These are phyloP conservation scores for Cavia aperea DNA, from an alignment of 2,113 vertebrate genomes.

Conservation along the genomic window DNA sequence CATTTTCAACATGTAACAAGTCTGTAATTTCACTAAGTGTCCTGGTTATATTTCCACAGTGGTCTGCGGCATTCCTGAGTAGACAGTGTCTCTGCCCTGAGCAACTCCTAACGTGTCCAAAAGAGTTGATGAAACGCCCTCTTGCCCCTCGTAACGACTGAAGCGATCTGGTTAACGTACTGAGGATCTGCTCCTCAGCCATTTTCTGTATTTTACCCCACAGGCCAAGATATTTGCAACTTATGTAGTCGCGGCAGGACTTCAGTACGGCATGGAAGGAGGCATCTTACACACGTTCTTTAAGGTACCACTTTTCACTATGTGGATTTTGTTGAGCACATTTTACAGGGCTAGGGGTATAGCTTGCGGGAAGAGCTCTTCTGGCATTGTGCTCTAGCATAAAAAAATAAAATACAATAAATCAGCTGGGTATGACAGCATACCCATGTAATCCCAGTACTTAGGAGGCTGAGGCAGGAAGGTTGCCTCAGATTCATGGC, in stretches of 20 bases:
- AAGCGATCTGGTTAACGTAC: not conserved
- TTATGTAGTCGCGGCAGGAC: slow-evolving; percentile 87
- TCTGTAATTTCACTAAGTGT: not conserved
- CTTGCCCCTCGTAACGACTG: not conserved
- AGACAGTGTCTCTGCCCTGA: not conserved
- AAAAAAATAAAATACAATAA: not conserved
- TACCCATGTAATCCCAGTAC: not conserved
- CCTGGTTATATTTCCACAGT: not conserved
- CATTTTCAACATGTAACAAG: not conserved
- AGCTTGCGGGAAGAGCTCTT: not conserved
- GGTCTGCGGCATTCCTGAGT: not conserved
- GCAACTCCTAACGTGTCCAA: not conserved
- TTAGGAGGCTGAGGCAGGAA: not conserved
- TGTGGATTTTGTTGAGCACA: not conserved
- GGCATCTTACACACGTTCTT: slow-evolving; percentile 89
- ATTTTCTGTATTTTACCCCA: slow-evolving; percentile 47
- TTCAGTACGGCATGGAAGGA: slow-evolving; percentile 90
- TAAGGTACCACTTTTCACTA: slow-evolving; percentile 78
- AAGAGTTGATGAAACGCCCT: not conserved
- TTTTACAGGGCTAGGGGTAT: not conserved
- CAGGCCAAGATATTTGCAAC: slow-evolving; percentile 84
- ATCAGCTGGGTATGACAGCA: not conserved
- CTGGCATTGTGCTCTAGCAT: not conserved
- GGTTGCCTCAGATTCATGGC: not conserved
- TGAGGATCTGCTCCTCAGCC: not conserved